Evolutionary conservation across 2,113 vertebrate species (phyloP).

Genomic region (Phyllostomus discolor): DNA sequence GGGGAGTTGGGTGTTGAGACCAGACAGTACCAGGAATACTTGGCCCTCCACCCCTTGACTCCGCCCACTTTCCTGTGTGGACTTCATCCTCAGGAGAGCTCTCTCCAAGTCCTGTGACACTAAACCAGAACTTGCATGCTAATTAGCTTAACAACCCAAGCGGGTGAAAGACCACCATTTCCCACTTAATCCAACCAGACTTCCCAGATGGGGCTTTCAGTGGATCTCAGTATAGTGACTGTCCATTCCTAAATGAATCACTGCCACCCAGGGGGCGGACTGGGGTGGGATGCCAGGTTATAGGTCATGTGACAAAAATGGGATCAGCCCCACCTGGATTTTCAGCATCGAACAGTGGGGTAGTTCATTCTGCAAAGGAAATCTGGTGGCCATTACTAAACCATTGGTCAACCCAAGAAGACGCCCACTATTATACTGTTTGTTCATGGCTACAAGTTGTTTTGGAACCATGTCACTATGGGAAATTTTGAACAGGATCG

Average conservation of each 20-base stretch:
- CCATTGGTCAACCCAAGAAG: not conserved
- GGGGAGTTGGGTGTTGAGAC: not conserved
- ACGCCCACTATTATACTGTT: not conserved
- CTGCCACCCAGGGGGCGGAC: not conserved
- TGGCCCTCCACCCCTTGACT: not conserved
- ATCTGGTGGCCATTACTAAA: not conserved
- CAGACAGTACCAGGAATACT: not conserved
- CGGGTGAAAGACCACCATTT: not conserved
- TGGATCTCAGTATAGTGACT: not conserved
- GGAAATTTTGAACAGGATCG: not conserved
- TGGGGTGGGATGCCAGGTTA: not conserved
- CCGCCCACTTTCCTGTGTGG: not conserved
- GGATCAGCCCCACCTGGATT: not conserved
- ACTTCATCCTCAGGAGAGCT: not conserved
- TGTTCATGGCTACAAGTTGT: not conserved
- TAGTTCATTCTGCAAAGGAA: not conserved
- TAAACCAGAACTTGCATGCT: not conserved
- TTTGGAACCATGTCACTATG: not conserved
- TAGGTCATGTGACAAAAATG: not conserved
- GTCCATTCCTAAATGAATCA: not conserved
- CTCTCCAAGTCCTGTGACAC: not conserved
- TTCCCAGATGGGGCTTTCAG: not conserved
- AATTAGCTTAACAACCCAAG: not conserved
- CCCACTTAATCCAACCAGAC: not conserved
- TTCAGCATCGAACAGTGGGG: not conserved